phyloP scores from a whole-genome alignment of 2,113 vertebrate genomes.

The Chaetodon trifascialis region DNA sequence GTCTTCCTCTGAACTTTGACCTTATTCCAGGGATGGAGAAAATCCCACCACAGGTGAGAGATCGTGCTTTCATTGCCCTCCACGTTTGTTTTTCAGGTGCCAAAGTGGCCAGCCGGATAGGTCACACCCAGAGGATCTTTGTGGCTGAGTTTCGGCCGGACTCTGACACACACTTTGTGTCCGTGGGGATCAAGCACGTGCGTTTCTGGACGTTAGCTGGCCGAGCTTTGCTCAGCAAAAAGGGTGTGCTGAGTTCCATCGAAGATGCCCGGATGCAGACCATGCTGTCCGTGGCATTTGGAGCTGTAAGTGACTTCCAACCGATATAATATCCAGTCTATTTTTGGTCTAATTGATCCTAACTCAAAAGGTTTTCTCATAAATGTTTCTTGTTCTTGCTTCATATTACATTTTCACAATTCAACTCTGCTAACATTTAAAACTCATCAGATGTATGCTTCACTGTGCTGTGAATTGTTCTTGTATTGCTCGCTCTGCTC shows the following conservation, averaged over 20 bases:
- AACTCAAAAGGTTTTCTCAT: background rate
- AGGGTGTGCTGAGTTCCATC: slow-evolving; percentile 93
- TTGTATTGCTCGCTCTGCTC: slow-evolving; percentile 78
- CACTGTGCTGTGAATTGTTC: slow-evolving; percentile 69
- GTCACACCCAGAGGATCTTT: slow-evolving; percentile 96
- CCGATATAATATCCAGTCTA: background rate
- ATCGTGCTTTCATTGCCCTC: background rate
- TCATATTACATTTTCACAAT: background rate
- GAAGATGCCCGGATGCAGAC: slow-evolving; percentile 97
- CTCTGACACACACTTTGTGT: slow-evolving; percentile 98
- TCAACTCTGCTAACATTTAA: slow-evolving; percentile 14
- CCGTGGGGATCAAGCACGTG: slow-evolving; percentile 97
- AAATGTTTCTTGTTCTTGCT: background rate
- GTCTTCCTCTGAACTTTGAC: background rate
- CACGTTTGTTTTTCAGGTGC: slow-evolving; percentile 85
- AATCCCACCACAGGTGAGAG: background rate
- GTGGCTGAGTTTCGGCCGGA: slow-evolving; percentile 98
- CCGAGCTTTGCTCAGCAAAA: slow-evolving; percentile 93
- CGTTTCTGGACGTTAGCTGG: slow-evolving; percentile 98
- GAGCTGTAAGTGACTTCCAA: slow-evolving; percentile 91
- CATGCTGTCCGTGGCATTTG: slow-evolving; percentile 97
- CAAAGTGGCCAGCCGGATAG: slow-evolving; percentile 93
- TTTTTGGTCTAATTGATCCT: background rate
- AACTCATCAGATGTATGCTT: slow-evolving; percentile 24
- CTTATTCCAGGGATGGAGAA: background rate